A percentile compares a stretch with the other conserved stretches of the same genome.
Conservation (phyloP, 2,888 invertebrate species). For the Philonicus albiceps region DNA sequence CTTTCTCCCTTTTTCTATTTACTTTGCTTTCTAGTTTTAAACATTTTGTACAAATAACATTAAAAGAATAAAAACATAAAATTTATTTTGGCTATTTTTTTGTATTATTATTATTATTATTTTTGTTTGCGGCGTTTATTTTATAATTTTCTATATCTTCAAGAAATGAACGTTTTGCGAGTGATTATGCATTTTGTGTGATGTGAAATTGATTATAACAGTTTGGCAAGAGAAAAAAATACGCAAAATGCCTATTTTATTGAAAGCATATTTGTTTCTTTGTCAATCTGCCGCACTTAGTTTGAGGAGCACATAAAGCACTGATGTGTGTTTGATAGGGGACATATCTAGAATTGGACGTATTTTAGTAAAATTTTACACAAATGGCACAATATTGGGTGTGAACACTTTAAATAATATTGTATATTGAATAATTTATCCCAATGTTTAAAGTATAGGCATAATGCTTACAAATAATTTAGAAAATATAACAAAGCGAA, state of each 20-base stretch:
- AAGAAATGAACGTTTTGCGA: background rate
- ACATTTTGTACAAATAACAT: conserved; percentile 29
- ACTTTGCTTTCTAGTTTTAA: conserved; percentile 12
- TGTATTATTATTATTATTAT: too few relatives aligned
- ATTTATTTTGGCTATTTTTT: background rate
- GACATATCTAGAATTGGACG: background rate
- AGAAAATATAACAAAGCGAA: background rate
- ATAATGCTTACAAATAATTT: background rate
- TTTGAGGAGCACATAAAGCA: background rate
- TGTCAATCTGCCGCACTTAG: background rate
- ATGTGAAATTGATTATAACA: background rate
- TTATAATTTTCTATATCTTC: background rate
- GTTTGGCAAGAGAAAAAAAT: background rate
- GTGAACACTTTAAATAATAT: background rate
- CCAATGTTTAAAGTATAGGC: background rate
- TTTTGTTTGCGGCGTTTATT: background rate
- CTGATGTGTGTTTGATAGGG: background rate
- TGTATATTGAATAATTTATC: background rate
- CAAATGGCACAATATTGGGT: background rate
- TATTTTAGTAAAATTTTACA: background rate
- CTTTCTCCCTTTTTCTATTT: background rate
- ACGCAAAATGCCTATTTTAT: background rate
- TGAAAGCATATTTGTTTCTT: background rate
- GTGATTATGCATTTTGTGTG: conserved; percentile 6
- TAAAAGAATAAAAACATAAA: conserved; percentile 20